Conservation (phyloP, 2,113 vertebrate genomes). For the Nyctereutes procyonoides region DNA sequence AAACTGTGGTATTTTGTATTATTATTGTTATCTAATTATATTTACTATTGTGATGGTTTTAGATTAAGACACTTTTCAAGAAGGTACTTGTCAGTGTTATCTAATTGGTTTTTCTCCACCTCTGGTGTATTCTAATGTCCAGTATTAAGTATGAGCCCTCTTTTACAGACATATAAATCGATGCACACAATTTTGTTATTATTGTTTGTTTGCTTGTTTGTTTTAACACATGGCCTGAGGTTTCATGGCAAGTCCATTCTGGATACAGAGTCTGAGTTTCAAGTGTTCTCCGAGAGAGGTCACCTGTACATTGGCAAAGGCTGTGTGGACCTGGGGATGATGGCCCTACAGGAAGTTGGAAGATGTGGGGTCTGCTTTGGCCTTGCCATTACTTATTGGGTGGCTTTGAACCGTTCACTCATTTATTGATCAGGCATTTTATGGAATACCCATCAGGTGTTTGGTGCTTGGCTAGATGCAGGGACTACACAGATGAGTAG, state of each 20-base stretch:
- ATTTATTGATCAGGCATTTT: neutral
- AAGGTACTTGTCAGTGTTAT: neutral
- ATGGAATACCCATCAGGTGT: neutral
- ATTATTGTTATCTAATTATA: slow-evolving; percentile 66
- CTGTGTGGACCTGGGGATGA: neutral
- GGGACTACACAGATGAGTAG: neutral
- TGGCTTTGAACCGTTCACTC: neutral
- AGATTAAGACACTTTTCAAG: slow-evolving; percentile 46
- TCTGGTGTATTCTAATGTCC: neutral
- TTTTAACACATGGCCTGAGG: neutral
- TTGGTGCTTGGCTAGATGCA: neutral
- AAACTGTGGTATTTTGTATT: slow-evolving; percentile 61
- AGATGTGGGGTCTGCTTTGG: neutral
- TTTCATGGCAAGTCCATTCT: neutral
- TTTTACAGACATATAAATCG: neutral
- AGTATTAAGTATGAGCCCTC: neutral
- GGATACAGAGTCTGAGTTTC: neutral
- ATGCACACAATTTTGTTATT: neutral
- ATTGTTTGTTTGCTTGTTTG: neutral
- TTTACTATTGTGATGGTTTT: slow-evolving; percentile 58
- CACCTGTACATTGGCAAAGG: neutral
- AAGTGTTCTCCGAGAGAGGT: neutral
- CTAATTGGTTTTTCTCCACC: neutral
- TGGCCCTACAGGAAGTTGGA: neutral
- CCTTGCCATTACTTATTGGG: neutral